Base-by-base conservation (phyloP, 2,797 vertebrate species). In the Psittacula derbiana region DNA sequence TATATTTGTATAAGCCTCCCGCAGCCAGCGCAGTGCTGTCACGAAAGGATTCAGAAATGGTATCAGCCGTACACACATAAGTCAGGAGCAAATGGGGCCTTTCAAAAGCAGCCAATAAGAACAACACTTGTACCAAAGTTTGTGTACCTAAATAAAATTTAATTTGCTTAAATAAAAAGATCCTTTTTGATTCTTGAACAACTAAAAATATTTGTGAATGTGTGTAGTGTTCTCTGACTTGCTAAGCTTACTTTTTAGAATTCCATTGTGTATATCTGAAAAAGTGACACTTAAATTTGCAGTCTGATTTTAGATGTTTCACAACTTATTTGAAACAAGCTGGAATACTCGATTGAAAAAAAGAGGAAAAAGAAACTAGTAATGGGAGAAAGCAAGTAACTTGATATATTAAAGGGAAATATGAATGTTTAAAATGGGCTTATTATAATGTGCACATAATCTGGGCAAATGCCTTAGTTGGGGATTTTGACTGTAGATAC, bases 1-100 rank as follows among this genome's bases (percentile, higher is more conserved):
- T 96, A 50, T 93, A 95, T 86, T 92, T 98, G 46, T 98, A 98
- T 91, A 98, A 97, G 57, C 98, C 98, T 43, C 98, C 98, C 50
- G 58, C 86, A 33, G 11, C 62, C 69, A 89, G 17, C 33, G 18
- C 84, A 33, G 58, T 60, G 16, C 10, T 78, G 24, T 70, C 90
- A 46, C 74, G 43, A 50, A 93, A 75, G 76, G 83, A 96, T 66
- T 31, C 74, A 76, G 70, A 83, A 69, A 66, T 70, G 40, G 62
- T 64, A 28, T 88, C 93, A 65, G 64, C 82, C 50, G 17, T 96
- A 70, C 10, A 11, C 6, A 55, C 80, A 24, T 96, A 94, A 93
- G 61, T 61, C n/a, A 47, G 25, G 47, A 93, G 23, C 23, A 69
- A 76, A 72, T 28, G n/a, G 33, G 47, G 85, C 18, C 57, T 49